phyloP scores from a whole-genome alignment of 2,113 vertebrate genomes.

The Panthera tigris region DNA sequence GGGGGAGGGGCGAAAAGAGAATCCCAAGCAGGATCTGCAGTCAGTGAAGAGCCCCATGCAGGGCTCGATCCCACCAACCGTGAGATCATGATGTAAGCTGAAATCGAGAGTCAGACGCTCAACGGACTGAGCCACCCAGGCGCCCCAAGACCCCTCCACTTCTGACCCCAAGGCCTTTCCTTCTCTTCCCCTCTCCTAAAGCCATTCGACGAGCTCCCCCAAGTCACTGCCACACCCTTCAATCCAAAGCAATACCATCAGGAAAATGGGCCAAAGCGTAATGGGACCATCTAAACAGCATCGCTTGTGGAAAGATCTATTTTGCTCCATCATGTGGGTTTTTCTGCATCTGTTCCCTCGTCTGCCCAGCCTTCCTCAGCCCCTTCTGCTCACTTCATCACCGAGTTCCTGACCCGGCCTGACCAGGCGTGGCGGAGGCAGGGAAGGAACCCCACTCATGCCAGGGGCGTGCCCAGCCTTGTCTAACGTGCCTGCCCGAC shows the following conservation, averaged over 20 bases:
- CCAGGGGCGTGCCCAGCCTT: background rate
- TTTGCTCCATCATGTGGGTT: background rate
- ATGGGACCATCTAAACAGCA: background rate
- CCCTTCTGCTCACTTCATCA: background rate
- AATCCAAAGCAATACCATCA: background rate
- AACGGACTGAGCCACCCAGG: too few relatives aligned
- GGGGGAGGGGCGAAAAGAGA: too few relatives aligned
- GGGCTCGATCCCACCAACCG: too few relatives aligned
- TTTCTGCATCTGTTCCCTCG: rapidly evolving
- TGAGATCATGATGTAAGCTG: too few relatives aligned
- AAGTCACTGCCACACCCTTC: background rate
- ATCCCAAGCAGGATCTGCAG: too few relatives aligned
- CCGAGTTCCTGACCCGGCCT: background rate
- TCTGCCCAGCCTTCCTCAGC: rapidly evolving
- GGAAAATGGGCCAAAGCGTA: background rate
- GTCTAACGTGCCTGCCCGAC: background rate
- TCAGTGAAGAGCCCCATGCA: too few relatives aligned
- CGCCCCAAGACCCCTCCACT: background rate
- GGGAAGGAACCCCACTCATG: background rate
- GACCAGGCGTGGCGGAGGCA: background rate
- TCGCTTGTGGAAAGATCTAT: background rate
- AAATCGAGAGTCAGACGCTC: too few relatives aligned
- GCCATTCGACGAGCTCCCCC: background rate
- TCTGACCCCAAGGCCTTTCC: background rate
- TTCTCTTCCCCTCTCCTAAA: background rate